Evolutionary conservation across 2,797 vertebrate genomes (phyloP), one percentile per base, ranked within the genome.

Genomic region (Typhlichthys subterraneus): DNA sequence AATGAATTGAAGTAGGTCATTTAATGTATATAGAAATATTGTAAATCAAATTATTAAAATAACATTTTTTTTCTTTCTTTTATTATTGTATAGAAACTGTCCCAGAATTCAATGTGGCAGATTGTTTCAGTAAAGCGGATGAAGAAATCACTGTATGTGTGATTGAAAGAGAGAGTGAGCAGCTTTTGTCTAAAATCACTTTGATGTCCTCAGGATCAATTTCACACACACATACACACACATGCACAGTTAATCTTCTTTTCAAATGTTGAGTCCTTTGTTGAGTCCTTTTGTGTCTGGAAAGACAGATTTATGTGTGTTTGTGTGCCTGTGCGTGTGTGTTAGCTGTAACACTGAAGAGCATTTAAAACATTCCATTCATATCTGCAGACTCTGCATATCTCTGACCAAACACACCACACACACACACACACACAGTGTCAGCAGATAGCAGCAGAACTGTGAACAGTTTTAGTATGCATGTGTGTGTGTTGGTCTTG

Each of bases 371-470:
- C 53, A 17, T 59, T 59, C 62, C 29, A 45, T n/a, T 59, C 33
- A 60, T 51, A 65, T 51, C 51, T 68, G 65, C 49, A 61, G 64
- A 75, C 51, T 19, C 53, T 55, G 64, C 60, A 70, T n/a, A 63
- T 49, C 50, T 17, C 52, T 53, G 52, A 17, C 52, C 4, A 63
- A 52, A 52, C 46, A 48, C 4, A 51, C 13, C 13, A 53, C 58
- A 53, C 46, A 48, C 1, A 51, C 13, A 53, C 51, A 11, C 51
- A 23, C n/a, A n/a, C 48, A 13, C 48, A 29, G 56, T 58, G 53
- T 66, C 65, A 72, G 59, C 46, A 62, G 17, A 65, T 61, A 54
- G 63, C 52, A 19, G 51, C 17, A 15, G 23, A 29, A 29, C 23
- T 19, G 51, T 23, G 49, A 51, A 11, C 13, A 48, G 49, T 14